Base-by-base conservation (phyloP, 1,140 invertebrate genomes). In the Pogonomyrmex californicus region DNA sequence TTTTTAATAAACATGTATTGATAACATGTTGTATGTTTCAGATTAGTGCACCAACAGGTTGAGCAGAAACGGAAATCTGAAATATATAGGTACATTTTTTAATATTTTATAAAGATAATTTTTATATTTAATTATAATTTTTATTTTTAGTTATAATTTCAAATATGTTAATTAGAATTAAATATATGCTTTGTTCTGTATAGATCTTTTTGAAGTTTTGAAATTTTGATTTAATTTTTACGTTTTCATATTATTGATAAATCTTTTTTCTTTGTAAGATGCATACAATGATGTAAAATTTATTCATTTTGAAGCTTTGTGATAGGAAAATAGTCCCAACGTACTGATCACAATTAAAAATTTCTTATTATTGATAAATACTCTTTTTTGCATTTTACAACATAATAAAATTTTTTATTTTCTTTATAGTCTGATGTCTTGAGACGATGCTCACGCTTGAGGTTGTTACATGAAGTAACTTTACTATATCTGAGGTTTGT, bases 31-130 rank as follows among this genome's bases (percentile, higher is more conserved):
- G 51, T 87, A 33, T 90, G 66, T 54, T 89, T 58, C 85, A 87
- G 88, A 85, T 87, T 12, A 36, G 58, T 36, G n/a, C 71, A 75
- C n/a, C 60, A 75, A 58, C 75, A 73, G 66, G 85, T 75, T 90
- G 81, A 90, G 38, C 44, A 58, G n/a, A 58, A 36, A 36, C 6
- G 23, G 68, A 58, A 33, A 0, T 4, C 0, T 65, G 6, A 58
- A 12, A 73, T 30, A n/a, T 85, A 89, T 58, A 76, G 73, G 86
- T 85, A 90, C 71, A 90, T 10, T 41, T 83, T 70, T 6, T 0
- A 33, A 54, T 65, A n/a, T 33, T 75, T 17, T 0, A 65, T 38
- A n/a, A 33, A 51, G 14, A 44, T 23, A 36, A 33, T 63, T 9
- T 0, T 65, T 1, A 56, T 36, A 33, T 36, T 56, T 38, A 38